phyloP scores from a whole-genome alignment of 2,888 invertebrate genomes.

The Mimachlamys varia region DNA sequence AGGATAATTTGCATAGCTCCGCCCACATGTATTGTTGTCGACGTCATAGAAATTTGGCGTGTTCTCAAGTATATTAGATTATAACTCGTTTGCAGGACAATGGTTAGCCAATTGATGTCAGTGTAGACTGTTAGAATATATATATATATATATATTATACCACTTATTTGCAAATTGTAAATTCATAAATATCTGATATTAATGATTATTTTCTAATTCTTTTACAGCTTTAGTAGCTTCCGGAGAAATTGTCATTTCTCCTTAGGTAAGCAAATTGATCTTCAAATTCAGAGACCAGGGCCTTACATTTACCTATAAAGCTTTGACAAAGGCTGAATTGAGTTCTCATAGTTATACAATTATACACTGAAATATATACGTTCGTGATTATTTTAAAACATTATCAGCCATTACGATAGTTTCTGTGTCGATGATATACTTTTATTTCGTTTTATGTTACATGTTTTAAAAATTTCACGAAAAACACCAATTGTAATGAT shows the following conservation, averaged over 20 bases:
- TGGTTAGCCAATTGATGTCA: too few species aligned
- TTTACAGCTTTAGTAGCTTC: constrained; percentile 29
- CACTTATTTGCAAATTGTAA: background rate
- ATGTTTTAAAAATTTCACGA: background rate
- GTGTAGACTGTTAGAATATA: too few species aligned
- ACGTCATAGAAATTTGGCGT: too few species aligned
- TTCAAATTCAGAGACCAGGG: background rate
- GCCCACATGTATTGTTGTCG: too few species aligned
- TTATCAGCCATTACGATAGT: background rate
- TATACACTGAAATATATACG: background rate
- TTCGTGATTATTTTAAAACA: background rate
- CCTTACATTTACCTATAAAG: background rate
- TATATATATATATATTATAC: too few species aligned
- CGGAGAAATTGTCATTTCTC: background rate
- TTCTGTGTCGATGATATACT: background rate
- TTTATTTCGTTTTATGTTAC: background rate
- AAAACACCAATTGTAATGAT: background rate
- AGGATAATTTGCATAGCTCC: too few species aligned
- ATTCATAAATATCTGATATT: too few species aligned
- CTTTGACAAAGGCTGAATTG: background rate
- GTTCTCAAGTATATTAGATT: too few species aligned
- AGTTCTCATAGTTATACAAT: background rate
- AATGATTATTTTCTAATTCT: too few species aligned
- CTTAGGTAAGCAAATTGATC: background rate
- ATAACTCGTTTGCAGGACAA: too few species aligned